These are phyloP conservation scores for Cranoglanis bouderius DNA, from an alignment of 2,113 vertebrate genomes.

Conservation along the genomic window DNA sequence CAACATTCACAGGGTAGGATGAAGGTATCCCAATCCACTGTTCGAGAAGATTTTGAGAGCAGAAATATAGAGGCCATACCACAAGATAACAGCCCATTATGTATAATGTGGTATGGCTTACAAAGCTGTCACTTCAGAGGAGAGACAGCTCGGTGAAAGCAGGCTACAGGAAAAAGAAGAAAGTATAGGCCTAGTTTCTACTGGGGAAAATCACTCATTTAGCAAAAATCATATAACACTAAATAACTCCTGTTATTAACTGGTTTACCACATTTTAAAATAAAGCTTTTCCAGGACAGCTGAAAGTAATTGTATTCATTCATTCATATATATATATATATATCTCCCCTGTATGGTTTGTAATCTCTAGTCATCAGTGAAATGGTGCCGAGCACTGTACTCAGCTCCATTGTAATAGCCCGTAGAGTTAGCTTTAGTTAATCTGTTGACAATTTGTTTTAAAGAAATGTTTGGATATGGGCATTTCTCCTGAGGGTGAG, in stretches of 20 bases:
- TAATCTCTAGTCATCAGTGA: not conserved
- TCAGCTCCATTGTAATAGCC: slow-evolving; percentile 24
- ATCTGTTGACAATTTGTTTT: slow-evolving; percentile 44
- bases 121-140: not conserved
- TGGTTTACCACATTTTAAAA: not conserved
- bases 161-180: not conserved
- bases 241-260: not conserved
- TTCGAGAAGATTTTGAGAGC: too few relatives aligned
- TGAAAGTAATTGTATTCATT: not conserved
- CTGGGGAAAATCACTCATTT: not conserved
- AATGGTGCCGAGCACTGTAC: not conserved
- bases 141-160: not conserved
- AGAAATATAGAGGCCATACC: too few relatives aligned
- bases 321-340: too few relatives aligned
- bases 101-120: not conserved
- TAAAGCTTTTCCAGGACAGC: not conserved
- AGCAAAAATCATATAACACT: not conserved
- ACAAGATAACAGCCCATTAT: too few relatives aligned
- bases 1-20: too few relatives aligned
- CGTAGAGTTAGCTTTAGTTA: slow-evolving; percentile 50
- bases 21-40: too few relatives aligned
- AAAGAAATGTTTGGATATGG: slow-evolving; percentile 31
- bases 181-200: too few relatives aligned
- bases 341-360: not conserved
- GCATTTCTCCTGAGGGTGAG: slow-evolving; percentile 60